phyloP scores from a whole-genome alignment of 2,888 invertebrate genomes.

The Coecobrya sp. region DNA sequence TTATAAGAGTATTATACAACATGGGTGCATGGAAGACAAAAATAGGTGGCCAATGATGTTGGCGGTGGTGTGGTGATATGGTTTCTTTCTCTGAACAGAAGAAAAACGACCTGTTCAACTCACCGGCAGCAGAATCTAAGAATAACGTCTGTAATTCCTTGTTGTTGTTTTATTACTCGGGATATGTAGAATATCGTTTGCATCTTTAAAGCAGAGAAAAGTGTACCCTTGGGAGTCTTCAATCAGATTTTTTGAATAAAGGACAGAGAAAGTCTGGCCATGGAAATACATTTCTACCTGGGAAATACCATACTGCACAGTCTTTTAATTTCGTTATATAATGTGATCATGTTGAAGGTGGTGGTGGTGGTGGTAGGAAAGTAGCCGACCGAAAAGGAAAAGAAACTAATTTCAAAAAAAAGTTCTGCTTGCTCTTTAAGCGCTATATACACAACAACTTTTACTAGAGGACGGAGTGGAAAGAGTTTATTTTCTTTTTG shows the following conservation, averaged over 20 bases:
- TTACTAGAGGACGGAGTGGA: too few species aligned
- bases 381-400: background rate
- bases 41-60: background rate
- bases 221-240: conserved; percentile 37
- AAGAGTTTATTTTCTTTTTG: too few species aligned
- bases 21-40: background rate
- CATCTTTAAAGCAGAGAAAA: background rate
- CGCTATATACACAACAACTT: too few species aligned
- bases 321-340: background rate
- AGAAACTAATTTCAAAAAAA: conserved; percentile 23
- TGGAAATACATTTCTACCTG: background rate
- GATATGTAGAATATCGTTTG: background rate
- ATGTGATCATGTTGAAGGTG: background rate
- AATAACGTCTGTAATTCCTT: background rate
- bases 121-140: background rate
- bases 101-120: too few species aligned
- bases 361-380: background rate
- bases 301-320: background rate
- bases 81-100: too few species aligned
- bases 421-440: too few species aligned
- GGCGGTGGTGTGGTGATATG: too few species aligned
- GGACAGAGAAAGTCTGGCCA: background rate
- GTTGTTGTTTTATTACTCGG: background rate
- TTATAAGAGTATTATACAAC: background rate
- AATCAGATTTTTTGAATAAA: conserved; percentile 18